Conservation (phyloP, 2,888 invertebrate species). For the Lycocerus yunnanus region DNA sequence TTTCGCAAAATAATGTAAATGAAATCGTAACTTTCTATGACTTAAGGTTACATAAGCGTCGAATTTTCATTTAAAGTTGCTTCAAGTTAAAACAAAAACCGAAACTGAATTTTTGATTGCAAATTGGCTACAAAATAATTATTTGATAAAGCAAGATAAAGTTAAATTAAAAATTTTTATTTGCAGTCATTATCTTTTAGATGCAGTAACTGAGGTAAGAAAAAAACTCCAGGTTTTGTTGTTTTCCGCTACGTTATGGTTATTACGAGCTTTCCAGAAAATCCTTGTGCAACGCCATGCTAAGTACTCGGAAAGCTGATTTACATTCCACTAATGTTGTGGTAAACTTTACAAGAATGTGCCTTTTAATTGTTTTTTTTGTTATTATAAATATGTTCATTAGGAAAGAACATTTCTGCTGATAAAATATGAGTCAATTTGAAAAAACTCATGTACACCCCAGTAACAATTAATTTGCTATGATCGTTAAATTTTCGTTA, state of each 20-base stretch:
- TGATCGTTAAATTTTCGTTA: neutral
- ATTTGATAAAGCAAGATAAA: neutral
- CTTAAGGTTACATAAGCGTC: neutral
- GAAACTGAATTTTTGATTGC: neutral
- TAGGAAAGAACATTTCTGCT: neutral
- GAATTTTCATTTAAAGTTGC: neutral
- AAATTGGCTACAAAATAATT: neutral
- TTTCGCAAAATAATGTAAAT: neutral
- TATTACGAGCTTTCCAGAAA: neutral
- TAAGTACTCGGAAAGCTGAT: neutral
- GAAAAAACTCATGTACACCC: neutral
- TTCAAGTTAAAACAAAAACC: neutral
- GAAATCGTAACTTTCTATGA: neutral
- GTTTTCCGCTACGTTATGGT: neutral
- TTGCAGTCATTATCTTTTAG: too few species aligned
- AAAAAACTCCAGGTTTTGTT: neutral
- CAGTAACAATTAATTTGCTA: neutral
- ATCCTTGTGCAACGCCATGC: neutral
- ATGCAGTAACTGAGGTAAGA: neutral
- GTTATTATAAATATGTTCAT: neutral
- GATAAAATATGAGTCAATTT: neutral
- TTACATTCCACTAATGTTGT: neutral
- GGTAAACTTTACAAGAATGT: neutral
- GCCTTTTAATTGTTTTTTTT: neutral
- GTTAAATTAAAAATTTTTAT: too few species aligned